Percentiles rank a stretch among this genome's conserved stretches.
phyloP scores from a whole-genome alignment of 2,888 invertebrate genomes.

The Copidosoma aretas region DNA sequence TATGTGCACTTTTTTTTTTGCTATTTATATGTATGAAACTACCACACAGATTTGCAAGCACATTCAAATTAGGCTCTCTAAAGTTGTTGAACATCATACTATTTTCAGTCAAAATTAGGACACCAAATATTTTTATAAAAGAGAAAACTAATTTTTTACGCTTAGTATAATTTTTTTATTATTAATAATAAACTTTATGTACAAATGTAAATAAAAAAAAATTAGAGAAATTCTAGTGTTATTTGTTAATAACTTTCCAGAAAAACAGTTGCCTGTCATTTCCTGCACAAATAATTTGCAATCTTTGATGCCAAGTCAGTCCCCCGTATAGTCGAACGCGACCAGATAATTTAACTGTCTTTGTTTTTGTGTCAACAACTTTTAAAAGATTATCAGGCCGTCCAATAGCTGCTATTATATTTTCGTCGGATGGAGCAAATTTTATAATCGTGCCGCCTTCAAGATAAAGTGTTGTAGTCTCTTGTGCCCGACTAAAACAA shows the following conservation, averaged over 20 bases:
- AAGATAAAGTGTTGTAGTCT: conserved; percentile 68
- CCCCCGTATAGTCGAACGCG: conserved; percentile 67
- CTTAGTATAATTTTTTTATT: conserved; percentile 19
- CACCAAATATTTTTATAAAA: conserved; percentile 11
- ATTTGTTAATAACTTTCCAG: conserved; percentile 66
- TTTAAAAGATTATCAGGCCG: conserved; percentile 72
- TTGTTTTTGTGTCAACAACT: conserved; percentile 68
- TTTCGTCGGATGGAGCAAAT: conserved; percentile 70
- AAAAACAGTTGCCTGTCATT: conserved; percentile 69
- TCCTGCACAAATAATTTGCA: conserved; percentile 69
- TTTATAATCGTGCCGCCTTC: conserved; percentile 70
- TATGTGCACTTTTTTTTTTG: too few relatives aligned
- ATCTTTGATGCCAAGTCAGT: conserved; percentile 70
- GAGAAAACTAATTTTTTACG: conserved; percentile 12
- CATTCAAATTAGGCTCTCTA: background rate
- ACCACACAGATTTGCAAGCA: background rate
- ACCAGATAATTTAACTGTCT: conserved; percentile 66
- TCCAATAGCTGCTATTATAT: conserved; percentile 72
- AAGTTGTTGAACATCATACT: background rate
- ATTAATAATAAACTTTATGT: conserved; percentile 32
- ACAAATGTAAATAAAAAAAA: conserved; percentile 34
- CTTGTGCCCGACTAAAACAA: conserved; percentile 67
- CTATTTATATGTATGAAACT: too few relatives aligned
- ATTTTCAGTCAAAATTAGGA: background rate
- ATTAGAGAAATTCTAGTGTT: conserved; percentile 34